Evolutionary conservation across 2,113 vertebrate species (phyloP), one percentile per base, ranked within the genome.

Genomic region (Cryptotis parvus): DNA sequence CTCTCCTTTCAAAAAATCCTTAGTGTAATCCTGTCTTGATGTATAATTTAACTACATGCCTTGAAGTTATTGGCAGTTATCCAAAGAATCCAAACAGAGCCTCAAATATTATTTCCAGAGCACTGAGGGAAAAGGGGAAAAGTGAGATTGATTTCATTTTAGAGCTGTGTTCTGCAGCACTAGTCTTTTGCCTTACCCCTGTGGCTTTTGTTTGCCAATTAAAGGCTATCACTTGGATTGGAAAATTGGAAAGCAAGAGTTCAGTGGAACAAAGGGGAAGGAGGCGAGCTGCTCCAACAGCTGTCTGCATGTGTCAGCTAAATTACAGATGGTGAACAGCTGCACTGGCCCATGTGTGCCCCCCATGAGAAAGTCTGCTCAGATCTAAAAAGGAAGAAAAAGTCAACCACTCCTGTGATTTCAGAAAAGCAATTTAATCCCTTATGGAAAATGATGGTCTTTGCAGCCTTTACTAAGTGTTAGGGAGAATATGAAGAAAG

Each of bases 81-180:
- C 79, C 73, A 73, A 76, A 78, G 76, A 63, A 88, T 92, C 81
- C 87, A 91, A 80, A 77, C 35, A 43, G 82, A 79, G 93, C 35
- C 82, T 93, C 39, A 84, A 94, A 76, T 74, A 68, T 55, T 90
- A 95, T 94, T 95, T 79, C 39, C 39, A 76, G 82, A 90, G 39
- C 35, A 63, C 15, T 41, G 26, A 41, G 18, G 81, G 37, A 66
- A 89, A 86, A 84, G 20, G 80, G 8, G 52, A 70, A 0, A 26
- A 73, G 68, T 73, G 37, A 91, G 93, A 95, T 84, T 81, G 68
- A 83, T 85, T 73, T 10, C 37, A 7, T 72, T 91, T 92, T 91
- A 91, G 27, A 69, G 58, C 15, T 0, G 20, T 10, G 35, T 70
- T 94, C 90, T 18, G 45, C 6, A 26, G 68, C 14, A 16, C 65